These are phyloP conservation scores for Stercorarius parasiticus DNA, from an alignment of 2,113 vertebrate genomes.

Conservation along the genomic window DNA sequence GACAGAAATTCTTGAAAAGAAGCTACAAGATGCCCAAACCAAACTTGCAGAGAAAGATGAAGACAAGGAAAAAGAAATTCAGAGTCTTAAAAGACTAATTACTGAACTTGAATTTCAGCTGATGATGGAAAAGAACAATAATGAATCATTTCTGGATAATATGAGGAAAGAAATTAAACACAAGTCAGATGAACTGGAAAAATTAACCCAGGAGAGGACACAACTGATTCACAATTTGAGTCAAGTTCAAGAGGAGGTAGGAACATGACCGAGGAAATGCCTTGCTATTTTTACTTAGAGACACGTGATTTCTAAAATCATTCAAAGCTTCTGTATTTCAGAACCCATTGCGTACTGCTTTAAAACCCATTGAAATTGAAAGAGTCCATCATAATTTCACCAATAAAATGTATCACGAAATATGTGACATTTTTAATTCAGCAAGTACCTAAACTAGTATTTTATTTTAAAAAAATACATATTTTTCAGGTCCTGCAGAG, in stretches of 20 bases:
- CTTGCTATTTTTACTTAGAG: background rate
- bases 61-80: conserved; percentile 73
- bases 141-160: conserved; percentile 59
- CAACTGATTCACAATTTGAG: conserved; percentile 73
- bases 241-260: conserved; percentile 83
- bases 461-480: background rate
- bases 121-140: conserved; percentile 71
- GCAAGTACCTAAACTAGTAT: background rate
- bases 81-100: conserved; percentile 66
- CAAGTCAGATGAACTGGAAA: conserved; percentile 79
- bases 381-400: background rate
- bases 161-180: conserved; percentile 75
- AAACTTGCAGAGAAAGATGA: conserved; percentile 68
- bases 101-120: conserved; percentile 72
- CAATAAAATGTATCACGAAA: background rate
- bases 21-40: conserved; percentile 62
- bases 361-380: background rate
- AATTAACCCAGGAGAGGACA: conserved; percentile 69
- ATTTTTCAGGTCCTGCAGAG: background rate
- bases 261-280: background rate
- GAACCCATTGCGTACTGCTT: background rate
- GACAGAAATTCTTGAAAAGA: conserved; percentile 70
- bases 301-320: background rate
- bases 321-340: background rate
- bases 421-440: background rate